Base-by-base conservation (phyloP, 1,140 invertebrate species). In the Streblospio benedicti region DNA sequence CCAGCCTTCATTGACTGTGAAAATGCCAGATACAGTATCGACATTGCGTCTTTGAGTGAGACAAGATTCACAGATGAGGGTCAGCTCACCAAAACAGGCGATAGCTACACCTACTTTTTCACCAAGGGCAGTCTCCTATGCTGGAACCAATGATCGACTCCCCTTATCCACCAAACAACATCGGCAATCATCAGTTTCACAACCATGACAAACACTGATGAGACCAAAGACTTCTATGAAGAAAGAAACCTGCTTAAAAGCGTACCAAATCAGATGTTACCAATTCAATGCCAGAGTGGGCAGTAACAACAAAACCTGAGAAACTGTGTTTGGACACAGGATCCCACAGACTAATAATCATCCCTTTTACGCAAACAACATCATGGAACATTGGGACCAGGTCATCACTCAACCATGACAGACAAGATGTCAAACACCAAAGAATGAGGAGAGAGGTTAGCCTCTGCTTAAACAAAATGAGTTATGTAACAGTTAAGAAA, bases 321-420 rank as follows among this genome's bases (percentile, higher is more conserved):
- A 62, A 52, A 56, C 33, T 25, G 60, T 52, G 16, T n/a, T 58
- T 28, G 60, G 56, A 4, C 18, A 18, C 4, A 52, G 58, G 31
- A 9, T 9, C 18, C 16, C 20, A 52, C 44, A 12, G 20, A 6
- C 44, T 52, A 14, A 9, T n/a, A 20, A 6, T 12, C 23, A 59
- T 28, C 14, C 44, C n/a, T 6, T 32, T 6, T 54, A n/a, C 44
- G 5, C 44, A 25, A 52, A n/a, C 49, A 28, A 5, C 50, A 65
- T 57, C 65, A 63, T 27, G 51, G n/a, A n/a, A n/a, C n/a, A n/a
- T n/a, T n/a, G n/a, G 2, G 57, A 65, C 47, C 65, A 43, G 31
- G 49, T 64, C 62, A 64, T 66, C 16, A 41, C 28, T 32, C 35
- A 59, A 47, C 20, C 14, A 41, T 4, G 23, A 64, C 47, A 57